These are phyloP conservation scores for Andricus quercusramuli DNA, from an alignment of 2,888 invertebrate genomes.

Conservation along the genomic window DNA sequence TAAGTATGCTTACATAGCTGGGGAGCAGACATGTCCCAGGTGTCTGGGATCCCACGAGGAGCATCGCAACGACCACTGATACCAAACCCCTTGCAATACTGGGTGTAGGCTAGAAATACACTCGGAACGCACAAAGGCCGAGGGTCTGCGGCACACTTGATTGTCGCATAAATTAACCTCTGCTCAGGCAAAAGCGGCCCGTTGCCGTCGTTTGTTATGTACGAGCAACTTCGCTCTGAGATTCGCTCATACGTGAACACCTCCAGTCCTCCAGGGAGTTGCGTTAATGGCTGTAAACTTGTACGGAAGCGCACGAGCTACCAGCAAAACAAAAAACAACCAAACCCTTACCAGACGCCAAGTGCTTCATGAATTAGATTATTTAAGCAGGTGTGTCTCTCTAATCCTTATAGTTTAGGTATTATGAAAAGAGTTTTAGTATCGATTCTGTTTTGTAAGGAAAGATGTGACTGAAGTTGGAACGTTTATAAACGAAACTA, in stretches of 20 bases:
- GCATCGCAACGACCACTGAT: constrained; percentile 60
- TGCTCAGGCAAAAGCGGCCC: constrained; percentile 69
- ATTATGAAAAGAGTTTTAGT: neutral
- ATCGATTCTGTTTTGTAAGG: neutral
- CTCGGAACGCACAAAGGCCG: constrained; percentile 63
- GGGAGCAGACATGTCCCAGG: constrained; percentile 63
- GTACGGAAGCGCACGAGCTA: constrained; percentile 20
- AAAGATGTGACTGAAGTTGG: neutral
- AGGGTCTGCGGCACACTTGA: constrained; percentile 62
- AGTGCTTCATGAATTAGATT: constrained; percentile 32
- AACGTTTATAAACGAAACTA: too few species aligned
- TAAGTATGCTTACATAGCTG: constrained; percentile 63
- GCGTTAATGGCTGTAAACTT: constrained; percentile 40
- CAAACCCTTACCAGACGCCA: constrained; percentile 28
- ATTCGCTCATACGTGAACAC: constrained; percentile 40
- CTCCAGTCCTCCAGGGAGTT: constrained; percentile 12
- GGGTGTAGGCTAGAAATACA: constrained; percentile 24
- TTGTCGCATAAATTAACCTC: constrained; percentile 74
- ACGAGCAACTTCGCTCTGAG: constrained; percentile 50
- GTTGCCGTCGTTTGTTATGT: constrained; percentile 61
- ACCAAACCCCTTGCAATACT: constrained; percentile 42
- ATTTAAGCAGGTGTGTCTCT: constrained; percentile 7
- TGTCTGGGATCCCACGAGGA: constrained; percentile 69
- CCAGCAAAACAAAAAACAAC: constrained; percentile 19
- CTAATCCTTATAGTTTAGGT: neutral